Evolutionary conservation across 2,888 invertebrate genomes (phyloP).

Genomic region (Sinohyriopsis cumingii): DNA sequence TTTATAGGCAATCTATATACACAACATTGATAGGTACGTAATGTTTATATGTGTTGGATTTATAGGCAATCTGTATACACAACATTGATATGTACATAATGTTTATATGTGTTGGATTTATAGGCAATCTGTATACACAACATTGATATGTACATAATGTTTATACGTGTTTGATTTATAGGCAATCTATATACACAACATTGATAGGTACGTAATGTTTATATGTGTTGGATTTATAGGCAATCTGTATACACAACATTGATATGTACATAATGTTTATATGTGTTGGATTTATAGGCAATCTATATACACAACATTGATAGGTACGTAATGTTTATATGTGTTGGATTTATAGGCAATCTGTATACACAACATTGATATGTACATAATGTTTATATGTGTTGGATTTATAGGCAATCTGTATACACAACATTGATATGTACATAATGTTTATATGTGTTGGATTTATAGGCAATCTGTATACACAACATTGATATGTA

Average conservation of each 20-base stretch:
- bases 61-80: slow-evolving; percentile 69
- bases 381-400: neutral
- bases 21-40: no score
- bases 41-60: slow-evolving; percentile 2
- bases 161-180: slow-evolving; percentile 30
- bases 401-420: slow-evolving; percentile 68
- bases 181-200: slow-evolving; percentile 75
- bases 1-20: slow-evolving; percentile 75
- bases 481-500: neutral
- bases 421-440: neutral
- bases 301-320: slow-evolving; percentile 74
- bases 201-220: neutral
- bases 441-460: neutral
- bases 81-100: neutral
- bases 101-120: slow-evolving; percentile 11
- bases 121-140: slow-evolving; percentile 68
- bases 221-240: slow-evolving; percentile 47
- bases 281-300: slow-evolving; percentile 50
- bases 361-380: neutral
- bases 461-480: slow-evolving; percentile 69
- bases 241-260: slow-evolving; percentile 59
- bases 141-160: neutral
- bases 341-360: slow-evolving; percentile 67
- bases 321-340: neutral
- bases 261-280: neutral